Evolutionary conservation across 2,888 invertebrate species (phyloP), one percentile per base, ranked within the genome.

Genomic region (Sinopyrophorus schimmeli): DNA sequence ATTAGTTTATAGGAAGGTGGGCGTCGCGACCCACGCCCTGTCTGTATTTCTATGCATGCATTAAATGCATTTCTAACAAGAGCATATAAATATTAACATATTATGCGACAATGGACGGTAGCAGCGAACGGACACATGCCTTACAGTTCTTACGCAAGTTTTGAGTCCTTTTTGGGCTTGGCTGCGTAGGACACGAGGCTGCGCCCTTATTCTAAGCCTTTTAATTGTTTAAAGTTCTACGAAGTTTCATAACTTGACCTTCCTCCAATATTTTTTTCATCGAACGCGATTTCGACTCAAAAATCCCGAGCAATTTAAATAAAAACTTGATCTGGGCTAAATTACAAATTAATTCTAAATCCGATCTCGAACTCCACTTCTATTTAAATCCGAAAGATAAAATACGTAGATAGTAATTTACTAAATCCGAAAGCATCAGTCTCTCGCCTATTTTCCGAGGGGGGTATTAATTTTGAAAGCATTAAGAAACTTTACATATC

Each of bases 181-280:
- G 34, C 26, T 17, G 43, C 37, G 49, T 44, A 37, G 49, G 49
- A 24, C 18, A 18, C 26, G 26, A 24, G 20, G 49, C 43, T 49
- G 39, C 49, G 43, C 49, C 49, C 44, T 18, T 39, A 31, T 41
- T 32, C 37, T 46, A 46, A 43, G 37, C 32, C 34, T 43, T 43
- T 34, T 43, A 35, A 44, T 37, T 44, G 44, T 35, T 44, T 44
- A 35, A 27, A 35, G 14, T 44, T 44, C 44, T 27, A 17, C 35
- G 27, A 44, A 44, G 23, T 23, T 35, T 27, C 28, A 37, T 44
- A n/a, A n/a, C n/a, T n/a, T n/a, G n/a, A n/a, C n/a, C n/a, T n/a
- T n/a, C n/a, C n/a, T n/a, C n/a, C n/a, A n/a, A n/a, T n/a, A n/a
- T n/a, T n/a, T n/a, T n/a, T n/a, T n/a, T n/a, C n/a, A n/a, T n/a